phyloP scores from a whole-genome alignment of 2,888 invertebrate species.

The Nezara viridula region DNA sequence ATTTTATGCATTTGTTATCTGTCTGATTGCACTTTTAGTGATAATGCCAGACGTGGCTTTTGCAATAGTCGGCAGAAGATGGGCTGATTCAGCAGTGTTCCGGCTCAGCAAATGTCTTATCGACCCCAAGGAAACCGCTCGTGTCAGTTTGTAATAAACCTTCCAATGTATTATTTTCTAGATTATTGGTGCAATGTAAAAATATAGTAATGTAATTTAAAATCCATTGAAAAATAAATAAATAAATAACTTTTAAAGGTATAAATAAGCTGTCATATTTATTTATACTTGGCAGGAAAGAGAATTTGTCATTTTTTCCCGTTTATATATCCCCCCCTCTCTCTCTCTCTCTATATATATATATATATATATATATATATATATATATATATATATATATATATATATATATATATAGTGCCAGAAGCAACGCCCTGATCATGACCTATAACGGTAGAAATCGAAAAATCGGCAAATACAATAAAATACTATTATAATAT shows the following conservation, averaged over 20 bases:
- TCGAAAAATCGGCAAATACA: too few species aligned
- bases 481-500: too few species aligned
- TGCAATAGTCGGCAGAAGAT: conserved; percentile 44
- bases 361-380: too few species aligned
- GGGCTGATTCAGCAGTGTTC: background rate
- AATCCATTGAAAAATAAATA: background rate
- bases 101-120: conserved; percentile 24
- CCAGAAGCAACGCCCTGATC: too few species aligned
- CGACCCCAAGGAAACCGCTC: background rate
- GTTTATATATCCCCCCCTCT: too few species aligned
- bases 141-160: conserved; percentile 3
- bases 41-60: conserved; percentile 25
- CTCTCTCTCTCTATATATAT: too few species aligned
- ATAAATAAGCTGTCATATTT: too few species aligned
- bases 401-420: too few species aligned
- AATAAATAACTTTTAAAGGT: background rate
- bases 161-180: background rate
- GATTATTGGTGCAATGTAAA: background rate
- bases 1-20: conserved; percentile 41
- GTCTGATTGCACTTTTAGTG: conserved; percentile 39
- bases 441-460: too few species aligned
- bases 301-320: too few species aligned
- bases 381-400: too few species aligned
- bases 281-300: too few species aligned
- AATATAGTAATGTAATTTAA: background rate